A percentile compares a stretch with the other conserved stretches of the same genome.
phyloP scores from a whole-genome alignment of 2,888 invertebrate genomes.

The Lordiphosa andalusiaca region DNA sequence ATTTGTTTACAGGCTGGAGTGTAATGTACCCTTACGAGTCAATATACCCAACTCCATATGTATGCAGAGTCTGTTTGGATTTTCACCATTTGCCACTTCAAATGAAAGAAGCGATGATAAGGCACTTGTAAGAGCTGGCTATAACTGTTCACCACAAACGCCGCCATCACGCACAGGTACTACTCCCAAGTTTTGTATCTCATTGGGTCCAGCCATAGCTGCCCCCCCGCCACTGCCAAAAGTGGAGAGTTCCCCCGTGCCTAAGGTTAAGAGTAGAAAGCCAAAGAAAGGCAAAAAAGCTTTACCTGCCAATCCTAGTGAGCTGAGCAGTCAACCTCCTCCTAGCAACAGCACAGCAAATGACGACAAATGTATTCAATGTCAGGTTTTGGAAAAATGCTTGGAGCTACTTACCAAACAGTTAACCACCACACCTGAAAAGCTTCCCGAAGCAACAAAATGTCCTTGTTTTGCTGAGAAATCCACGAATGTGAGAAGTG shows the following conservation, averaged over 20 bases:
- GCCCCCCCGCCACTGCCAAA: not conserved
- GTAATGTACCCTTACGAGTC: slow-evolving; percentile 54
- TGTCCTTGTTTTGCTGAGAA: slow-evolving; percentile 22
- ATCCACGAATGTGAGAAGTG: slow-evolving; percentile 6
- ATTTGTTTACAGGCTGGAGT: slow-evolving; percentile 39
- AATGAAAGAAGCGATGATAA: not conserved
- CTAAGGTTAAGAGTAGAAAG: not conserved
- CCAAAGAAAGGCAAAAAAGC: not conserved
- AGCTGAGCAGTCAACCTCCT: too few species aligned
- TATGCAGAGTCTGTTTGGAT: slow-evolving; percentile 20
- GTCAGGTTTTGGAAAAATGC: slow-evolving; percentile 2
- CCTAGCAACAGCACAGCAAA: too few species aligned
- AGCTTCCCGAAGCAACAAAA: too few species aligned
- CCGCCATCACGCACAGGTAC: not conserved
- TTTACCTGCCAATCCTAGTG: too few species aligned
- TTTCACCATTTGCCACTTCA: not conserved
- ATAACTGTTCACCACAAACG: not conserved
- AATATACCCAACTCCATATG: slow-evolving; percentile 33
- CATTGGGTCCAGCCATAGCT: not conserved
- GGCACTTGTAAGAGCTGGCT: not conserved
- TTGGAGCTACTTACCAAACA: slow-evolving; percentile 17
- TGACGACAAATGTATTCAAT: too few species aligned
- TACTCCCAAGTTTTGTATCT: slow-evolving; percentile 1
- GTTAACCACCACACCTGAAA: slow-evolving; percentile 1
- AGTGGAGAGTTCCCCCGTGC: too few species aligned